Base-by-base conservation (phyloP, 2,797 vertebrate genomes). In the Salarias fasciatus region DNA sequence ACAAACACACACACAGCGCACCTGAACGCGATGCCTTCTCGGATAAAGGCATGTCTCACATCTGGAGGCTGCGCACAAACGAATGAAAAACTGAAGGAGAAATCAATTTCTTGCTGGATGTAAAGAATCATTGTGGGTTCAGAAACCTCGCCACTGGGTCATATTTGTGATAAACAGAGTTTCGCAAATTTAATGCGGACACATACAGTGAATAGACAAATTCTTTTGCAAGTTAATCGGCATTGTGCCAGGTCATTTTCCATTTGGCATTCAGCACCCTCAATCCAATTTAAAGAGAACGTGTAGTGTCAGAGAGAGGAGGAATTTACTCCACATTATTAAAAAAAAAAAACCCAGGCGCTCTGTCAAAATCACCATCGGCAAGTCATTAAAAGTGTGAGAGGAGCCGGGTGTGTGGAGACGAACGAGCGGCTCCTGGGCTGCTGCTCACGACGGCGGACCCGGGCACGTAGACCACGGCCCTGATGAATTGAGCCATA, bases 381-480 rank as follows among this genome's bases (percentile, higher is more conserved):
- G 85, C 85, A 82, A 88, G 79, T 88, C 86, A 88, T 91, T 90
- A 89, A 88, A 91, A 88, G 84, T 69, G 69, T 73, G 79, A 88
- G 82, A 85, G 77, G 74, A 80, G 76, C 77, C 42, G 44, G 65
- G 29, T 63, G 76, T 63, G 76, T 78, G 71, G 81, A 88, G 83
- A 86, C 79, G 83, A 56, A 74, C 84, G 85, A 79, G 80, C 53
- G 45, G 72, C 82, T 89, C 84, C 81, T 82, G 53, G 42, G 88
- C 86, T 80, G 82, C 81, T 83, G 50, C 80, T 87, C 83, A 77
- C 76, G 78, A 85, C 77, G 67, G 82, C 83, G 88, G 80, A 82
- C 73, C 82, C 56, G 86, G 84, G 80, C 86, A 83, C 48, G 80
- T 67, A 73, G 70, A 73, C 77, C 42, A 15, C 11, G 53, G 73